phyloP scores from a whole-genome alignment of 2,888 invertebrate genomes.

The Melinaea marsaeus region DNA sequence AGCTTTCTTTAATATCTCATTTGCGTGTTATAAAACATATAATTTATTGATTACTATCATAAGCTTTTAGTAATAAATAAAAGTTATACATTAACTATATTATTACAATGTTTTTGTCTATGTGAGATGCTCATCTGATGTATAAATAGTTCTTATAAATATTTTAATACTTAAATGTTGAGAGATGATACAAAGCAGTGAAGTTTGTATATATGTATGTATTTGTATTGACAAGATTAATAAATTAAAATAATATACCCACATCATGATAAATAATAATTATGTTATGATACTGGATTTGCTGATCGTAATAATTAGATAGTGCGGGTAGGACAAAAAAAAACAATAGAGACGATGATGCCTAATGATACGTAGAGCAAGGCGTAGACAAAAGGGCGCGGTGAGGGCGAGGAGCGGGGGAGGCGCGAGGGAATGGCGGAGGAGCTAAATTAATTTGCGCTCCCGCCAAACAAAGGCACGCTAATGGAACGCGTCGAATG shows the following conservation, averaged over 20 bases:
- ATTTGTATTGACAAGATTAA: too few relatives aligned
- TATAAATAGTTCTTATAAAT: too few relatives aligned
- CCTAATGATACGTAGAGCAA: constrained; percentile 78
- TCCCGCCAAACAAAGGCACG: constrained; percentile 78
- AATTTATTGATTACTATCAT: too few relatives aligned
- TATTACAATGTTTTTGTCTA: too few relatives aligned
- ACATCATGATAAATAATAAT: background rate
- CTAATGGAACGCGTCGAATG: constrained; percentile 79
- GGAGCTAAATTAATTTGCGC: constrained; percentile 79
- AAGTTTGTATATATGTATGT: too few relatives aligned
- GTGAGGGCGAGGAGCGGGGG: constrained; percentile 53
- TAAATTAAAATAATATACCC: background rate
- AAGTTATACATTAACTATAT: too few relatives aligned
- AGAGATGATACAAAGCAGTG: too few relatives aligned
- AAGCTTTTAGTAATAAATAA: too few relatives aligned
- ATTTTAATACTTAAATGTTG: too few relatives aligned
- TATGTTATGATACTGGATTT: constrained; percentile 46
- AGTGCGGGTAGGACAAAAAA: constrained; percentile 64
- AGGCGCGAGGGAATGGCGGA: constrained; percentile 73
- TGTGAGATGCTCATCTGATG: too few relatives aligned
- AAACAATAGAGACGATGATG: constrained; percentile 76
- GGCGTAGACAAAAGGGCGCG: constrained; percentile 73
- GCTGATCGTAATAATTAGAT: constrained; percentile 74
- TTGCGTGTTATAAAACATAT: too few relatives aligned
- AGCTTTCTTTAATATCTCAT: too few relatives aligned